Evolutionary conservation across 2,113 vertebrate species (phyloP), one percentile per base, ranked within the genome.

Genomic region (Camelus bactrianus): DNA sequence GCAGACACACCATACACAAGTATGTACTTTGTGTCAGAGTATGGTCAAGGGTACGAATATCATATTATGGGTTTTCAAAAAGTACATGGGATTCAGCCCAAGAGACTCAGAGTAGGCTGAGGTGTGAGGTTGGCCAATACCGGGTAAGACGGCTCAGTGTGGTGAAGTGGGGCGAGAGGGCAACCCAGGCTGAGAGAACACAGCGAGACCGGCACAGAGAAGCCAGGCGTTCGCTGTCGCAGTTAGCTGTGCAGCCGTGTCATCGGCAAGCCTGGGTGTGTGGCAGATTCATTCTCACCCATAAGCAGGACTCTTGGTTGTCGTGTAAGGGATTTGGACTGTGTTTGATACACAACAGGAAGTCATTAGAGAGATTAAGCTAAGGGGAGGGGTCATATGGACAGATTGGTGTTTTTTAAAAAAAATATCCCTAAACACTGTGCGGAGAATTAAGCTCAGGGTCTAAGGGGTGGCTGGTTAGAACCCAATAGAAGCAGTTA

Each of bases 351-450:
- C 60, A 17, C 0, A 48, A 0, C 2, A 20, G 1, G 28, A 17
- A 81, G 70, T 38, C 48, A 48, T 1, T 64, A 16, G 19, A 42
- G 15, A 35, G 20, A 35, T 62, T 38, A 64, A 75, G 4, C 4
- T 30, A 4, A 8, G 7, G 11, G 6, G 2, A 0, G 2, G 3
- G 0, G 1, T 6, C 32, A 62, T 17, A 30, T 42, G n/a, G 32
- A 58, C 26, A 54, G 26, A 4, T 22, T 26, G 17, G 13, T 77
- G 3, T 81, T 72, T 56, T 42, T 42, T 5, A 42, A 32, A 65
- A 79, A 72, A 70, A 46, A 13, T 20, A 0, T 1, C 22, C 9
- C 17, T 65, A 20, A 58, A 89, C 28, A 56, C 8, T 15, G 2
- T 35, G 35, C 24, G 16, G 11, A 65, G 14, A 80, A 89, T 54